These are phyloP conservation scores for Cephus pulcher DNA, from an alignment of 2,888 invertebrate species.

Conservation along the genomic window DNA sequence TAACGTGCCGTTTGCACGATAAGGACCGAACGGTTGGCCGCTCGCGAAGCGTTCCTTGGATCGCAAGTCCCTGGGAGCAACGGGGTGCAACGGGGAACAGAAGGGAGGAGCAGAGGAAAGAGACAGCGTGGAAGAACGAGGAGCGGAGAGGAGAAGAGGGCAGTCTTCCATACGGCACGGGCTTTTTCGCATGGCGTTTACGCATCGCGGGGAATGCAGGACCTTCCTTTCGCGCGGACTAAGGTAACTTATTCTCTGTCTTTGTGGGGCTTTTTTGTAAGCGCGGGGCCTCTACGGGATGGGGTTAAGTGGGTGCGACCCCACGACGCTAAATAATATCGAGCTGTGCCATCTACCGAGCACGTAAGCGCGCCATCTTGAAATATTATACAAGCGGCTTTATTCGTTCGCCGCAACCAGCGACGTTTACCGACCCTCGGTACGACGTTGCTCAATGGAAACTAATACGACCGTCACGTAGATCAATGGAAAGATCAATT, in stretches of 20 bases:
- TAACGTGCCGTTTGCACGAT: constrained; percentile 25
- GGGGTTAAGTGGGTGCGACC: constrained; percentile 64
- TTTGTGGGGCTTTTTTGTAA: constrained; percentile 56
- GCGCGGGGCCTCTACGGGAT: constrained; percentile 40
- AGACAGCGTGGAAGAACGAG: background rate
- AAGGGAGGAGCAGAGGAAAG: background rate
- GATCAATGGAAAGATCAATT: background rate
- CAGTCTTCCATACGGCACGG: background rate
- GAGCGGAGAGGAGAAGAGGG: background rate
- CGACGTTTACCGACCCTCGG: background rate
- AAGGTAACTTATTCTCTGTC: constrained; percentile 61
- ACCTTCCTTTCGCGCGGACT: constrained; percentile 47
- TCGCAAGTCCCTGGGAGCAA: background rate
- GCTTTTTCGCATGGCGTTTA: constrained; percentile 18
- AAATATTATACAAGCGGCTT: constrained; percentile 54
- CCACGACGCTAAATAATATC: constrained; percentile 63
- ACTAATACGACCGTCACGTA: background rate
- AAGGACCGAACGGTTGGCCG: constrained; percentile 23
- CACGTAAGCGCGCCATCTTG: constrained; percentile 53
- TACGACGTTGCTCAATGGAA: background rate
- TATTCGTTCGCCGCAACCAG: constrained; percentile 25
- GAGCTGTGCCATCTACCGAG: constrained; percentile 57
- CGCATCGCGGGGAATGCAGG: constrained; percentile 45
- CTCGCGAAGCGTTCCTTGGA: constrained; percentile 27
- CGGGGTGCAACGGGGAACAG: background rate